Conservation (phyloP, 2,797 vertebrate species). For the Manis pentadactyla region DNA sequence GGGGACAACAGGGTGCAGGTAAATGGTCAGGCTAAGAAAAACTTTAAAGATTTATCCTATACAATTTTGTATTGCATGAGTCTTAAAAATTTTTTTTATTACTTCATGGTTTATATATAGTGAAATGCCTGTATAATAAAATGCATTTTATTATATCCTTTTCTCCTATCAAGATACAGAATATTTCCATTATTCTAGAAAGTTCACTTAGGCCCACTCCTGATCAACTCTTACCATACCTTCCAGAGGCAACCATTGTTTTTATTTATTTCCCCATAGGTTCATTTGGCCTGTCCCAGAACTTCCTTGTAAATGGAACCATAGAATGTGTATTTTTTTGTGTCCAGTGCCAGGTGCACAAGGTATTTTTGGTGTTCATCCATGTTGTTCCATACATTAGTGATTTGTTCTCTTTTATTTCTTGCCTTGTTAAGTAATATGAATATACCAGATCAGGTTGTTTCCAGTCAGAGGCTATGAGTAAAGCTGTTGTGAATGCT, state of each 20-base stretch:
- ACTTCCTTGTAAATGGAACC: not conserved
- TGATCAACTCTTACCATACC: not conserved
- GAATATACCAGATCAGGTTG: not conserved
- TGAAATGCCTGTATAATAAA: not conserved
- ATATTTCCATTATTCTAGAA: not conserved
- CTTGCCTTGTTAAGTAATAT: not conserved
- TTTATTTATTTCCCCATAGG: not conserved
- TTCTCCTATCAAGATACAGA: not conserved
- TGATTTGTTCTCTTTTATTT: not conserved
- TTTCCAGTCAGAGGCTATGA: not conserved
- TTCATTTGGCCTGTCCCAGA: not conserved
- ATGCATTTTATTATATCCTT: not conserved
- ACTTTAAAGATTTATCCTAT: not conserved
- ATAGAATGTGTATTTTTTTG: not conserved
- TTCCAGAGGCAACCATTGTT: not conserved
- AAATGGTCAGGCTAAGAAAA: not conserved
- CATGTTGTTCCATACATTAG: not conserved
- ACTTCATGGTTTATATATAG: not conserved
- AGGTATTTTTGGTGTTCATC: not conserved
- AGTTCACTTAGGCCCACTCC: not conserved
- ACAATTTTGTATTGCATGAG: not conserved
- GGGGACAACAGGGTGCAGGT: not conserved
- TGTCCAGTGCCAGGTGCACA: not conserved
- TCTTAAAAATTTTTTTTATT: not conserved
- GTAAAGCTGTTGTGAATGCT: not conserved